Evolutionary conservation across 2,888 invertebrate species (phyloP).

Genomic region (Aphodius sticticus): DNA sequence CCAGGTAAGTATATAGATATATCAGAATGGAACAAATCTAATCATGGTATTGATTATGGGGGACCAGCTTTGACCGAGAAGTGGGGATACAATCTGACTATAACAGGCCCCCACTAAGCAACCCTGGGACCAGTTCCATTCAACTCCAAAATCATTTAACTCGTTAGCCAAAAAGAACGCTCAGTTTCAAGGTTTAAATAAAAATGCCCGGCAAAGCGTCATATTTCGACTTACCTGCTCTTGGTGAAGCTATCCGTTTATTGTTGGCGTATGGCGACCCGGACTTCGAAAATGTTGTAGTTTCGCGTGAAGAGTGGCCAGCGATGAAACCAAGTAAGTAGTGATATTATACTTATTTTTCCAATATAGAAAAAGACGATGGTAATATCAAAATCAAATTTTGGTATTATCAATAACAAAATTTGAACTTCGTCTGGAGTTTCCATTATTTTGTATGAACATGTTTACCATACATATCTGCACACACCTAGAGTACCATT

Average conservation of each 20-base stretch:
- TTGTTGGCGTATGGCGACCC: constrained; percentile 21
- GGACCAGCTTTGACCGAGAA: no score
- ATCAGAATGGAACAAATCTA: no score
- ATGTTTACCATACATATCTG: no score
- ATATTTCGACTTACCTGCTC: constrained; percentile 19
- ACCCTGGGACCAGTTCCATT: not conserved
- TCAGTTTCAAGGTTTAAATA: no score
- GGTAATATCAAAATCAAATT: no score
- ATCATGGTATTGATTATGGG: no score
- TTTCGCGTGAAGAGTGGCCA: constrained; percentile 16
- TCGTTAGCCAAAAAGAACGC: no score
- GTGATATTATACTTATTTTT: not conserved
- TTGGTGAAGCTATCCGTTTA: constrained; percentile 28
- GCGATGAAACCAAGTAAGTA: constrained; percentile 27
- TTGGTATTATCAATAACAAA: no score
- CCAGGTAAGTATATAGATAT: no score
- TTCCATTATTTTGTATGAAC: not conserved
- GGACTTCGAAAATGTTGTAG: constrained; percentile 24
- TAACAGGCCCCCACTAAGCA: not conserved
- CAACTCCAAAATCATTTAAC: no score
- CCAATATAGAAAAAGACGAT: not conserved
- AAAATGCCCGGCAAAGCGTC: constrained; percentile 11
- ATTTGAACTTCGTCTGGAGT: not conserved
- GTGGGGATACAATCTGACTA: not conserved
- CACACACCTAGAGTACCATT: no score